A percentile compares a stretch with the other conserved stretches of the same genome.
phyloP scores from a whole-genome alignment of 2,888 invertebrate genomes.

The Gymnoscelis rufifasciata region DNA sequence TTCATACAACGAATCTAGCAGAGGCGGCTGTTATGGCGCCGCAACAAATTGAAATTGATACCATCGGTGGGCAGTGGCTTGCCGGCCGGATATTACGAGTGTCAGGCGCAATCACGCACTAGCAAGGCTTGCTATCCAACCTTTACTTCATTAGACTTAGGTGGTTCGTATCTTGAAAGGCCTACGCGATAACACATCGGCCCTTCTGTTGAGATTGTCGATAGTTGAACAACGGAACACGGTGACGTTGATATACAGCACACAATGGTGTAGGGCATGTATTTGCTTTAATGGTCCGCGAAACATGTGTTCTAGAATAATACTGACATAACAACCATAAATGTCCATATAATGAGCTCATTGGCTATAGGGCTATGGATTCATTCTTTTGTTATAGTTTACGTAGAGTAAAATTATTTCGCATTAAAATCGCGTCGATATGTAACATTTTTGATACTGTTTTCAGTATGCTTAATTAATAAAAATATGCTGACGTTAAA shows the following conservation, averaged over 20 bases:
- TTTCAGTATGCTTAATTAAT: too few species aligned
- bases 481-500: too few species aligned
- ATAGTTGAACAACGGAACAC: constrained; percentile 3
- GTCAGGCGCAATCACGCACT: constrained; percentile 75
- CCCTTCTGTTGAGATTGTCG: constrained; percentile 1
- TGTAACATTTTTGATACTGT: too few species aligned
- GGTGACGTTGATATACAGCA: neutral
- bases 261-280: neutral
- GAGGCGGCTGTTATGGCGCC: constrained; percentile 67
- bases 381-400: too few species aligned
- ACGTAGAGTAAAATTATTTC: too few species aligned
- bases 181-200: neutral
- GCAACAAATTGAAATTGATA: constrained; percentile 79
- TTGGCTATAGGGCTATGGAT: too few species aligned
- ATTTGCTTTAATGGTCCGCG: neutral
- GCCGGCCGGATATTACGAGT: constrained; percentile 74
- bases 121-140: constrained; percentile 37
- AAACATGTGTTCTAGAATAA: neutral
- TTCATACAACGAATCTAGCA: constrained; percentile 67
- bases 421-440: too few species aligned
- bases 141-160: constrained; percentile 47
- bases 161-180: constrained; percentile 18
- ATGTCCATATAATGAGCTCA: too few species aligned
- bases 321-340: too few species aligned
- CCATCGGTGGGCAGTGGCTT: constrained; percentile 68